Percentiles rank a stretch among this genome's conserved stretches.
Conservation (phyloP, 2,888 invertebrate species). For the Monoplex corrugatus region DNA sequence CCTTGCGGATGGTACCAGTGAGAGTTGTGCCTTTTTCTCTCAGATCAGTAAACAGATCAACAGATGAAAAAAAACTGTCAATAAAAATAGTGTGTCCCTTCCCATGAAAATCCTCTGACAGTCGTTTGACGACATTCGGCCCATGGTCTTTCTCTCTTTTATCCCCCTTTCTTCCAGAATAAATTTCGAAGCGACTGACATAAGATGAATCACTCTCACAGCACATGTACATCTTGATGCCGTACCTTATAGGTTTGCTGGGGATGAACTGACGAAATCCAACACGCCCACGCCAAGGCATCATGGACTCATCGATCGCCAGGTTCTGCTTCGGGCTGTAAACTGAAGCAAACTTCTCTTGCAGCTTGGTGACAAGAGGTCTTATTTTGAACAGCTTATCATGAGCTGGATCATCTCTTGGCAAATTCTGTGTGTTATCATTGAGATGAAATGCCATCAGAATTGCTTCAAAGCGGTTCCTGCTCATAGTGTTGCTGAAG, state of each 20-base stretch:
- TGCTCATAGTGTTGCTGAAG: not conserved
- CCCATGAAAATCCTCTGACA: too few species aligned
- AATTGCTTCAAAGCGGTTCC: conserved; percentile 6
- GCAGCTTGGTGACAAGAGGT: conserved; percentile 7
- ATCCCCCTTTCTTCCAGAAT: not conserved
- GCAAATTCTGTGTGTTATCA: not conserved
- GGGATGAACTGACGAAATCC: conserved; percentile 19
- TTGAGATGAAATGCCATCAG: conserved; percentile 6
- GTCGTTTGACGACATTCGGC: too few species aligned
- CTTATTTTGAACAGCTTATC: conserved; percentile 36
- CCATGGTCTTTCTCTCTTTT: not conserved
- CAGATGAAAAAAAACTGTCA: too few species aligned
- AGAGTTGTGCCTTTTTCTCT: not conserved
- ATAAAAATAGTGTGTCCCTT: too few species aligned
- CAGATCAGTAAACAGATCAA: not conserved
- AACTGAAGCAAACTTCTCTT: not conserved
- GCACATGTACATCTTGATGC: conserved; percentile 28
- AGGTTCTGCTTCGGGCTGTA: conserved; percentile 13
- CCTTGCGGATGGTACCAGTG: not conserved
- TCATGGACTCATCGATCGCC: conserved; percentile 29
- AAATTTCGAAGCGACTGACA: not conserved
- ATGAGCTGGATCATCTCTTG: conserved; percentile 5
- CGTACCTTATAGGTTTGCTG: conserved; percentile 23
- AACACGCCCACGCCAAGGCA: conserved; percentile 30
- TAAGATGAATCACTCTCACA: conserved; percentile 12